These are phyloP conservation scores for Dasyurus viverrinus DNA, from an alignment of 2,113 vertebrate species.

Conservation along the genomic window DNA sequence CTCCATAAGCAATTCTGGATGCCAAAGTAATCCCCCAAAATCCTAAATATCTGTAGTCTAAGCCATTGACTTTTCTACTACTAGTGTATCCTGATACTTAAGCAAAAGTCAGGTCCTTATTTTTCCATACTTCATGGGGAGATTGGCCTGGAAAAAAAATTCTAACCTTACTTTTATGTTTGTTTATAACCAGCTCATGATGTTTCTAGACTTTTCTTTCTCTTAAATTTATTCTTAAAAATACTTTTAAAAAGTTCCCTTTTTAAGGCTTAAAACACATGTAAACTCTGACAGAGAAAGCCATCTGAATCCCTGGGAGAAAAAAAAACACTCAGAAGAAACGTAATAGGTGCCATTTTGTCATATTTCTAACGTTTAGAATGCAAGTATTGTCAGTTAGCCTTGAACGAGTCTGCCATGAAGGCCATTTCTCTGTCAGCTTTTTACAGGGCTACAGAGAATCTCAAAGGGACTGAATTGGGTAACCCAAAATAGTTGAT, in stretches of 20 bases:
- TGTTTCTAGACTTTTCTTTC: not conserved
- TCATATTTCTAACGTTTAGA: conserved; percentile 17
- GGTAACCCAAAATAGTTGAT: not conserved
- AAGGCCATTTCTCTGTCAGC: not conserved
- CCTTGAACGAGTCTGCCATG: not conserved
- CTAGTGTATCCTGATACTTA: not conserved
- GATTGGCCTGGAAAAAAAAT: not conserved
- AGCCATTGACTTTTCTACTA: not conserved
- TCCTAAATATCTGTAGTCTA: not conserved
- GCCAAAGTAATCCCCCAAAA: not conserved
- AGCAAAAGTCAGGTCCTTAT: not conserved
- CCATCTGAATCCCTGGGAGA: not conserved
- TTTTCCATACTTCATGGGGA: not conserved
- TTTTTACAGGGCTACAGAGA: not conserved
- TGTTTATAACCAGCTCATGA: not conserved
- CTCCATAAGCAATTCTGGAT: not conserved
- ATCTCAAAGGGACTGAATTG: not conserved
- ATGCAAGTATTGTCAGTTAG: conserved; percentile 27
- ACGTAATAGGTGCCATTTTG: not conserved
- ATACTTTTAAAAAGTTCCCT: not conserved
- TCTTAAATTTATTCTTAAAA: not conserved
- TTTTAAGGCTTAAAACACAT: not conserved
- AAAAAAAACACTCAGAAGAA: not conserved
- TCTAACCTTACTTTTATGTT: not conserved
- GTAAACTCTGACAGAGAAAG: not conserved